These are phyloP conservation scores for Leptura quadrifasciata DNA, from an alignment of 2,888 invertebrate genomes.

Conservation along the genomic window DNA sequence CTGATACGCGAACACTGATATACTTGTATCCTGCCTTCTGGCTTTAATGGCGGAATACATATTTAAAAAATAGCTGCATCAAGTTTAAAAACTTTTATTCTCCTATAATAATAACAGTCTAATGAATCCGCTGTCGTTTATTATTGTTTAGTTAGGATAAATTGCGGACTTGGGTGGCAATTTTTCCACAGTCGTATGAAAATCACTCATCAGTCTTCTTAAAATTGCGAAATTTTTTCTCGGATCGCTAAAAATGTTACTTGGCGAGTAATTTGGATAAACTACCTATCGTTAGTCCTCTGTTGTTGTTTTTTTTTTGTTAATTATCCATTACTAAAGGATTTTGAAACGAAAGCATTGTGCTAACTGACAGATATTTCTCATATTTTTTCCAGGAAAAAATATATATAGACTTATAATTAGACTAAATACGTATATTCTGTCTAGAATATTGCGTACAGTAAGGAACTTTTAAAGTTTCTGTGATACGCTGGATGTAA, in stretches of 20 bases:
- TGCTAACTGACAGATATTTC: not conserved
- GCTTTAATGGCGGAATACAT: no score
- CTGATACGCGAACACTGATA: no score
- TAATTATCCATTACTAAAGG: slow-evolving; percentile 19
- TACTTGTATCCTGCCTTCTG: no score
- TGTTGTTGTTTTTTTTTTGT: slow-evolving; percentile 14
- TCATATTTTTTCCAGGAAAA: slow-evolving; percentile 4
- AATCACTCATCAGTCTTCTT: not conserved
- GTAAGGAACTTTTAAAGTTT: no score
- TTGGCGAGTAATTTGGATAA: slow-evolving; percentile 1
- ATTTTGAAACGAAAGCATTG: slow-evolving; percentile 3
- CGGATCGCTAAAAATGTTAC: not conserved
- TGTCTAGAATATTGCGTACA: no score
- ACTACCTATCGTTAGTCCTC: not conserved
- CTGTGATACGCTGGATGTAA: no score
- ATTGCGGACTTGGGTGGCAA: not conserved
- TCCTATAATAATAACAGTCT: no score
- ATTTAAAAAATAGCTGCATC: no score
- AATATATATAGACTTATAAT: not conserved
- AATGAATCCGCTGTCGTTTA: not conserved
- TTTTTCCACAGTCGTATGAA: not conserved
- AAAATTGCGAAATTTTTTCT: not conserved
- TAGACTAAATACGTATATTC: no score
- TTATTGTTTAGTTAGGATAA: not conserved
- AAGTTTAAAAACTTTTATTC: no score